Evolutionary conservation across 2,888 invertebrate species (phyloP), one percentile per base, ranked within the genome.

Genomic region (Ischnus inquisitorius): DNA sequence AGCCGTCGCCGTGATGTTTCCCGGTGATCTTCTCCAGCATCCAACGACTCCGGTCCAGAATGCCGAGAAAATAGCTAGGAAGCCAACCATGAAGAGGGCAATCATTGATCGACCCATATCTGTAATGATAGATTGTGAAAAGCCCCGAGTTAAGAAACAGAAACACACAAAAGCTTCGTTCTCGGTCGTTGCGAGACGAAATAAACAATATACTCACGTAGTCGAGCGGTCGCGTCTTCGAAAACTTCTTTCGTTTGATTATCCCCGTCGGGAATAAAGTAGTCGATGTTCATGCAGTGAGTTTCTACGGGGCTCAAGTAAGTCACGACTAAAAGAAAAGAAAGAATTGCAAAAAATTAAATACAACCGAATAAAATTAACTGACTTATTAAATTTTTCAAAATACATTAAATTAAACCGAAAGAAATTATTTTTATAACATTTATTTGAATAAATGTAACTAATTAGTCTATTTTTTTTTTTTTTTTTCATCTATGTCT

Each of bases 11-110:
- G 98, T 98, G 90, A 98, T 97, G 93, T 98, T 98, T 87, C 98
- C 98, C 8, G 98, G 97, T 69, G 98, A 98, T 89, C 99, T 95
- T 94, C 98, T 97, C 98, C 99, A 99, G 94, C 99, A 99, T 89
- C 99, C 99, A 43, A 98, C 97, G 14, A 99, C 96, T 82, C 99
- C 99, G 77, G 98, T 98, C 96, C 98, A 98, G 94, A 99, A 99
- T 25, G 98, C 98, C 89, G 98, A 96, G 94, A 98, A 97, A 88
- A 98, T 96, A 62, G 98, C 96, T 89, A 98, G 95, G 94, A 99
- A 98, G 69, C 98, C 97, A 79, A 98, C 96, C 91, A 98, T 97
- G 95, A 98, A 98, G 89, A 99, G 95, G 48, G 98, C 98, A 92
- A 99, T 97, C 94, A 98, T 97, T 79, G 98, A 98, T 88, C 99